phyloP scores from a whole-genome alignment of 2,888 invertebrate genomes.

The Ommatoiulus sabulosus region DNA sequence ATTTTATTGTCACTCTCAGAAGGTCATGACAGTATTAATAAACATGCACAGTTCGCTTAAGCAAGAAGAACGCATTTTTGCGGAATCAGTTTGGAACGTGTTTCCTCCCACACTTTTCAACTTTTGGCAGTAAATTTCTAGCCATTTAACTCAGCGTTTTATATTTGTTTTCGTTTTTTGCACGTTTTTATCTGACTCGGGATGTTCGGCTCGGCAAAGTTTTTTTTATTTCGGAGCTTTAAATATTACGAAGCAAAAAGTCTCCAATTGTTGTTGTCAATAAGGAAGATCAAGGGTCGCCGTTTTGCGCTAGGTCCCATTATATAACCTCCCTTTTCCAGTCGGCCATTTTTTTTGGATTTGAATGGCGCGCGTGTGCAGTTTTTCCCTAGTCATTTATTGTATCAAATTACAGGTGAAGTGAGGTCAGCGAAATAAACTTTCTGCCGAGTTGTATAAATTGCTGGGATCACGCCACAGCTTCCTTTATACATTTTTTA shows the following conservation, averaged over 20 bases:
- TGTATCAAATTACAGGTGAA: constrained; percentile 34
- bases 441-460: not conserved
- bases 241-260: not conserved
- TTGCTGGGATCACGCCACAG: not conserved
- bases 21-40: too few relatives aligned
- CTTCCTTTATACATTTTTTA: not conserved
- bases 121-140: not conserved
- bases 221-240: not conserved
- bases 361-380: constrained; percentile 1
- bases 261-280: not conserved
- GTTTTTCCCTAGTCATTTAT: not conserved
- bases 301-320: not conserved
- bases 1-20: not conserved
- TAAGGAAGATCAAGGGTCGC: constrained; percentile 28
- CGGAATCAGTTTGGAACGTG: not conserved
- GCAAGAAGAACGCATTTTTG: not conserved
- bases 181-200: not conserved
- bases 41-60: not conserved
- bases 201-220: not conserved
- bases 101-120: constrained; percentile 9
- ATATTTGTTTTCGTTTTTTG: constrained; percentile 12
- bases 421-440: constrained; percentile 11
- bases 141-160: not conserved
- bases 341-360: not conserved
- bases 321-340: constrained; percentile 5